Evolutionary conservation across 1,140 invertebrate genomes (phyloP).

Genomic region (Megalopta genalis): DNA sequence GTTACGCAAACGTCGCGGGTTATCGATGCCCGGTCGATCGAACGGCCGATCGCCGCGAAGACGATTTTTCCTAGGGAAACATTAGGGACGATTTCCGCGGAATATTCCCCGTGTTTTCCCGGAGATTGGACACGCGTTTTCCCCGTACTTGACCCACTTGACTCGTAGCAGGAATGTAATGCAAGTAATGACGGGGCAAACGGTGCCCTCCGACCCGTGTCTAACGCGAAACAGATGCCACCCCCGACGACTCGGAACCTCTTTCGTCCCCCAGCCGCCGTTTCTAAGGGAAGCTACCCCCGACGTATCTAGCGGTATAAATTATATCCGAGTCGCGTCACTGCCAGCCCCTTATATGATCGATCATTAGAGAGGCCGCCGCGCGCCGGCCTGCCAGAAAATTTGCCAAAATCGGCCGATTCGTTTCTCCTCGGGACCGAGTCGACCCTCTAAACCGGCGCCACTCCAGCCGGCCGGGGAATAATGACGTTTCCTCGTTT

Average conservation of each 20-base stretch:
- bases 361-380: constrained; percentile 79
- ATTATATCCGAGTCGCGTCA: constrained; percentile 79
- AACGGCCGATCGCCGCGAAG: not conserved
- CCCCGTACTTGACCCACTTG: constrained; percentile 74
- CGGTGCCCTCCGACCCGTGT: constrained; percentile 78
- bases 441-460: too few relatives aligned
- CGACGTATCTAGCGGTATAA: constrained; percentile 78
- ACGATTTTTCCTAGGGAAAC: not conserved
- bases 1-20: not conserved
- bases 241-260: constrained; percentile 60
- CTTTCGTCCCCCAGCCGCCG: constrained; percentile 26
- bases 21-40: constrained; percentile 15
- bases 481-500: constrained; percentile 29
- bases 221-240: constrained; percentile 80
- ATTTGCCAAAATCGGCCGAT: constrained; percentile 72
- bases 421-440: constrained; percentile 20
- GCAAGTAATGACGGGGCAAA: constrained; percentile 72
- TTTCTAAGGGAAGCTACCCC: constrained; percentile 75
- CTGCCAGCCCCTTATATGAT: constrained; percentile 78
- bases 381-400: constrained; percentile 77
- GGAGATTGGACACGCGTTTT: constrained; percentile 50
- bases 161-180: constrained; percentile 66
- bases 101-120: constrained; percentile 9
- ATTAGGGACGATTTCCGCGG: too few relatives aligned
- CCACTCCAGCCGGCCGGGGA: not conserved